Evolutionary conservation across 2,888 invertebrate genomes (phyloP).

Genomic region (Erebia ligea): DNA sequence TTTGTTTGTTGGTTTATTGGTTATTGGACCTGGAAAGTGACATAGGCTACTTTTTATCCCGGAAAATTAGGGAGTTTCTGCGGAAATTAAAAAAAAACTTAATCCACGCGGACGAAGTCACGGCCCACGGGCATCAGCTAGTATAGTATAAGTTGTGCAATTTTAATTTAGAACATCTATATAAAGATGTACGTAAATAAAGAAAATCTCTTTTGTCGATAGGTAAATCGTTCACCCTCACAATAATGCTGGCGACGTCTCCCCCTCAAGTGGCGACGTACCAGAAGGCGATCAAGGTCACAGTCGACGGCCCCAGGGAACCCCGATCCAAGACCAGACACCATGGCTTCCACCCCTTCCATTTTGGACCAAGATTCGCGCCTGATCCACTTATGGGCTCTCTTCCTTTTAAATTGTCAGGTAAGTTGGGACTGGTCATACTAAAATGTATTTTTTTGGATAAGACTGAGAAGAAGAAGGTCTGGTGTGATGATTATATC

Average conservation of each 20-base stretch:
- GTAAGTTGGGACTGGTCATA: conserved; percentile 74
- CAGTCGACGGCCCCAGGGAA: conserved; percentile 99
- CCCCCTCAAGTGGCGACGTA: conserved; percentile 99
- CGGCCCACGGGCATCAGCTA: no score
- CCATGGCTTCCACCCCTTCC: conserved; percentile 94
- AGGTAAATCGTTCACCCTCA: conserved; percentile 99
- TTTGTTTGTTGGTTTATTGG: no score
- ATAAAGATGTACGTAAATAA: not conserved
- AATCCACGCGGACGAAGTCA: no score
- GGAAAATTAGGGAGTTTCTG: no score
- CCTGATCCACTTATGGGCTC: conserved; percentile 91
- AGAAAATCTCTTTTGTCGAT: conserved; percentile 44
- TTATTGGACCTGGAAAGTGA: no score
- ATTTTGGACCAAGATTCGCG: conserved; percentile 93
- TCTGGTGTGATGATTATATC: no score
- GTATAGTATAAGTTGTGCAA: no score
- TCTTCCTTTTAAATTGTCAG: conserved; percentile 93
- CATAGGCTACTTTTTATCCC: no score
- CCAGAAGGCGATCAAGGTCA: conserved; percentile 99
- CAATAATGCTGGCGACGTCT: conserved; percentile 96
- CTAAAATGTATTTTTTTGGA: not conserved
- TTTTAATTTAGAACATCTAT: not conserved
- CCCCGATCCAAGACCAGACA: conserved; percentile 96
- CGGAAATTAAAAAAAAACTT: no score
- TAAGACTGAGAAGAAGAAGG: no score